Evolutionary conservation across 2,113 vertebrate species (phyloP).

Genomic region (Pampusana beccarii): DNA sequence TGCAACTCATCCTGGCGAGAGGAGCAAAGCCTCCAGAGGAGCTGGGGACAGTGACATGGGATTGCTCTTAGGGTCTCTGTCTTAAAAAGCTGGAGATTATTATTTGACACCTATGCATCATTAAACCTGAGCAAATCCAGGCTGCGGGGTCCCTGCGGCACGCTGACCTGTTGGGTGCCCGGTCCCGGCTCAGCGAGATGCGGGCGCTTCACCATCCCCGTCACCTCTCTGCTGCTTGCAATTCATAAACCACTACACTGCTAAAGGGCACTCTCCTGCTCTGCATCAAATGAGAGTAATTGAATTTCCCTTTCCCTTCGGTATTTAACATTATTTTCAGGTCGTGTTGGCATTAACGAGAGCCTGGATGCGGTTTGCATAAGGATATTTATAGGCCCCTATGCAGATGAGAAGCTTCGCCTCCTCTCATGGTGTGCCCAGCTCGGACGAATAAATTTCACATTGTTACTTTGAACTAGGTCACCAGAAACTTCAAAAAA

Average conservation of each 20-base stretch:
- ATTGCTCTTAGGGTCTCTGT: fast-evolving
- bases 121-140: fast-evolving
- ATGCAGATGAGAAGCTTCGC: constrained; percentile 21
- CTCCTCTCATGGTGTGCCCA: not conserved
- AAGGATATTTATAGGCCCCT: constrained; percentile 21
- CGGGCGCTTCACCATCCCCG: not conserved
- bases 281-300: constrained; percentile 43
- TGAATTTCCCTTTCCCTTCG: constrained; percentile 55
- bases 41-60: fast-evolving
- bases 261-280: constrained; percentile 47
- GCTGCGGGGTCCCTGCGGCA: not conserved
- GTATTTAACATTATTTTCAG: constrained; percentile 59
- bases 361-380: not conserved
- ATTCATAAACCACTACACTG: not conserved
- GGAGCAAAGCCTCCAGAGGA: not conserved
- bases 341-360: constrained; percentile 17
- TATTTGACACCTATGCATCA: not conserved
- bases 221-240: not conserved
- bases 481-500: constrained; percentile 68
- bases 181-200: not conserved
- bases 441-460: constrained; percentile 42
- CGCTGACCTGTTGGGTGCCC: fast-evolving
- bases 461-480: constrained; percentile 69
- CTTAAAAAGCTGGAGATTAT: not conserved
- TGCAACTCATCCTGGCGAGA: fast-evolving